phyloP scores from a whole-genome alignment of 2,113 vertebrate genomes.

The Tricholaema leucomelas region DNA sequence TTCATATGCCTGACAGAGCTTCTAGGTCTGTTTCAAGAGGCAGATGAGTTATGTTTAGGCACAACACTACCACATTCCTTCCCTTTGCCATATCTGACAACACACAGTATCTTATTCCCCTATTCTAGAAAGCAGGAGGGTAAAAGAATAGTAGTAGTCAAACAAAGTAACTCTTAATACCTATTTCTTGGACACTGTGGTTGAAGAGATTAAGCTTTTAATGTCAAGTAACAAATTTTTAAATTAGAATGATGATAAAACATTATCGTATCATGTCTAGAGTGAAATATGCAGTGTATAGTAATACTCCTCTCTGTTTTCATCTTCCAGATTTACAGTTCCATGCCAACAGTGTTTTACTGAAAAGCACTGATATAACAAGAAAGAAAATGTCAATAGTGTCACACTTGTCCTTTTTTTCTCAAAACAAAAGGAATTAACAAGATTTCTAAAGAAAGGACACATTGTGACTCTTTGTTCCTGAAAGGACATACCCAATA shows the following conservation, averaged over 20 bases:
- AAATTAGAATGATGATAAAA: neutral
- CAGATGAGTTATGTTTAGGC: neutral
- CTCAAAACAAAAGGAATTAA: neutral
- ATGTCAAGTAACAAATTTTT: neutral
- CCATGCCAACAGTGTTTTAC: neutral
- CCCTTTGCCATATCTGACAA: neutral
- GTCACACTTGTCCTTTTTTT: neutral
- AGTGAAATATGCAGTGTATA: neutral
- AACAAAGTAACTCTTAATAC: too few species aligned
- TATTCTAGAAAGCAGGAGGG: neutral
- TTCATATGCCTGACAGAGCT: neutral
- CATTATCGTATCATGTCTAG: neutral
- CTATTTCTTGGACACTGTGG: neutral
- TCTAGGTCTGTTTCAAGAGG: neutral
- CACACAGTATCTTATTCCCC: neutral
- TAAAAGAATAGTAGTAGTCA: too few species aligned
- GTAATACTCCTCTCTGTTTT: neutral
- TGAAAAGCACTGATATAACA: constrained; percentile 7
- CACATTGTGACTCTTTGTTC: neutral
- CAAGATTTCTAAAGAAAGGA: neutral
- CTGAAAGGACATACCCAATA: neutral
- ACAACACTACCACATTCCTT: neutral
- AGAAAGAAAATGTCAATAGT: constrained; percentile 10
- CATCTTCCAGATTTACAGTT: neutral
- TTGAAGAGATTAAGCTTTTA: neutral